Evolutionary conservation across 2,113 vertebrate species (phyloP).

Genomic region (Plotosus lineatus): DNA sequence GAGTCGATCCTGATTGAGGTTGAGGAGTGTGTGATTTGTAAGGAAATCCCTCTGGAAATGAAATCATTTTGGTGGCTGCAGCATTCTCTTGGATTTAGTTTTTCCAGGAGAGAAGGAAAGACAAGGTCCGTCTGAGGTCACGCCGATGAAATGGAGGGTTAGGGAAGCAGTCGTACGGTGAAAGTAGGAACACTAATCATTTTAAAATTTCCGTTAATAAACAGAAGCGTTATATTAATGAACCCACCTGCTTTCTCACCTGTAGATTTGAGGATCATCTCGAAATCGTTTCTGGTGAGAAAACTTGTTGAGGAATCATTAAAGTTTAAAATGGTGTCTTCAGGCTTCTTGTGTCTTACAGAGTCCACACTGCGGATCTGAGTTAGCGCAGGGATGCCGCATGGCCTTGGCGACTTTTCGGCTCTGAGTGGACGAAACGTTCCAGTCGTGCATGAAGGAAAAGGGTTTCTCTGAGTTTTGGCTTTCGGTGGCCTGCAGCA

Average conservation of each 20-base stretch:
- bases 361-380: constrained; percentile 11
- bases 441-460: not conserved
- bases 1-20: too few relatives aligned
- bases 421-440: not conserved
- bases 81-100: too few relatives aligned
- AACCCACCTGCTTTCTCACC: not conserved
- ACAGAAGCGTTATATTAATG: not conserved
- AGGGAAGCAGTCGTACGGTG: not conserved
- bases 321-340: not conserved
- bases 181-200: not conserved
- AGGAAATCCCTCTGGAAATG: not conserved
- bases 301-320: not conserved
- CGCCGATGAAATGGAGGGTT: not conserved
- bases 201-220: not conserved
- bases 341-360: not conserved
- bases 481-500: constrained; percentile 31
- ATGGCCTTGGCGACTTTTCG: constrained; percentile 11
- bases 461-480: constrained; percentile 12
- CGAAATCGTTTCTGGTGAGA: not conserved
- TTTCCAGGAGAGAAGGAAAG: not conserved
- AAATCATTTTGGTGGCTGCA: too few relatives aligned
- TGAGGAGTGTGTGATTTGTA: not conserved
- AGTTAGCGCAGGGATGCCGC: constrained; percentile 12
- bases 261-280: not conserved
- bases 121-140: not conserved